phyloP scores from a whole-genome alignment of 1,140 invertebrate species.

The Microplitis mediator region DNA sequence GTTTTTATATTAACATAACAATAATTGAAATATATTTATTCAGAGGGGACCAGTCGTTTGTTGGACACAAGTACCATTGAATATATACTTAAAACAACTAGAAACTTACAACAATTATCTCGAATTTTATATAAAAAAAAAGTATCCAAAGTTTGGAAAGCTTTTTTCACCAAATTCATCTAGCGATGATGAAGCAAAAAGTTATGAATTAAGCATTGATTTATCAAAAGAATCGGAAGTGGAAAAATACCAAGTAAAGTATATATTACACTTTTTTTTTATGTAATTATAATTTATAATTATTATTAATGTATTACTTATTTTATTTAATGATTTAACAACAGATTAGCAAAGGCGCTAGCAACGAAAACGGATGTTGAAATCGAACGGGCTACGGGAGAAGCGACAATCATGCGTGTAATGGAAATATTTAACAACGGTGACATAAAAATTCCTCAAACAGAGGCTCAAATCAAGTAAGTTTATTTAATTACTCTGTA shows the following conservation, averaged over 20 bases:
- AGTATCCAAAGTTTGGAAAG: slow-evolving; percentile 39
- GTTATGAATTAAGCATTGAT: slow-evolving; percentile 33
- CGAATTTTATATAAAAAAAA: slow-evolving; percentile 44
- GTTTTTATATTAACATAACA: slow-evolving; percentile 9
- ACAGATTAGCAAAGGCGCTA: slow-evolving; percentile 41
- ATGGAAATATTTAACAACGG: slow-evolving; percentile 47
- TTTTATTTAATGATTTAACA: background rate
- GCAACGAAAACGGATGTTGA: slow-evolving; percentile 42
- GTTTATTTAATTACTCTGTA: background rate
- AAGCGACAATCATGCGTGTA: slow-evolving; percentile 34
- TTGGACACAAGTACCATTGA: slow-evolving; percentile 54
- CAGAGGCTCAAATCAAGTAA: slow-evolving; percentile 35
- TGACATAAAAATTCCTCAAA: slow-evolving; percentile 40
- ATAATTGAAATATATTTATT: slow-evolving; percentile 19
- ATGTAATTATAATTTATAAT: background rate
- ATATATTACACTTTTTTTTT: slow-evolving; percentile 5
- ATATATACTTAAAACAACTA: slow-evolving; percentile 51
- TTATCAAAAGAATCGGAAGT: slow-evolving; percentile 43
- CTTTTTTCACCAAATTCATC: slow-evolving; percentile 31
- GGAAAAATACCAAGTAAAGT: slow-evolving; percentile 45
- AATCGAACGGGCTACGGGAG: slow-evolving; percentile 33
- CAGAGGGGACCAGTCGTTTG: slow-evolving; percentile 45
- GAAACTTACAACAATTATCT: slow-evolving; percentile 52
- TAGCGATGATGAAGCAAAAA: slow-evolving; percentile 37
- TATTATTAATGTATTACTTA: background rate